Evolutionary conservation across 2,797 vertebrate species (phyloP).

Genomic region (Falco biarmicus): DNA sequence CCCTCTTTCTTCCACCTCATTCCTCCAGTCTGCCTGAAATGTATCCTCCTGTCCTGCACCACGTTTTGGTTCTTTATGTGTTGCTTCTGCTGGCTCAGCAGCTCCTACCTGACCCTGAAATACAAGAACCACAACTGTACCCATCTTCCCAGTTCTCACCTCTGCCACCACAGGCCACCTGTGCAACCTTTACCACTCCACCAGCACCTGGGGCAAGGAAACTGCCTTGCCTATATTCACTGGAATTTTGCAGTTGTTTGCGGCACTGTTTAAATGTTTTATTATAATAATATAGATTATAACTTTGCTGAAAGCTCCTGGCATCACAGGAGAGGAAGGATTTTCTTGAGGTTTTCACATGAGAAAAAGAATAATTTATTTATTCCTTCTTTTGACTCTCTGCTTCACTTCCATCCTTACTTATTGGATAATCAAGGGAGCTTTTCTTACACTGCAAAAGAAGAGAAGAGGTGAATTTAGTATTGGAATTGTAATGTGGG

Average conservation of each 20-base stretch:
- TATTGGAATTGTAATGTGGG: background rate
- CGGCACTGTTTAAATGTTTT: background rate
- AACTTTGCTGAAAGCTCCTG: background rate
- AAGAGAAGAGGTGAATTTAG: background rate
- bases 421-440: background rate
- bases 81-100: background rate
- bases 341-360: background rate
- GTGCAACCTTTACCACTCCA: background rate
- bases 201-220: fast-evolving
- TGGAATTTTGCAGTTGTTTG: background rate
- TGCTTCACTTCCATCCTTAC: background rate
- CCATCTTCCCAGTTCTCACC: fast-evolving
- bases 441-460: background rate
- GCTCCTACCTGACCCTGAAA: background rate
- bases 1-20: background rate
- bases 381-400: background rate
- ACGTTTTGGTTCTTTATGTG: background rate
- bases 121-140: background rate
- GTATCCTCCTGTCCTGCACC: background rate
- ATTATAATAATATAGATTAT: background rate
- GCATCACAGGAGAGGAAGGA: background rate
- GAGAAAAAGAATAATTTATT: background rate
- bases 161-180: background rate
- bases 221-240: fast-evolving
- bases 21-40: background rate